phyloP scores from a whole-genome alignment of 92 coral and sea anemone genomes.

The Diadumene lineata region DNA sequence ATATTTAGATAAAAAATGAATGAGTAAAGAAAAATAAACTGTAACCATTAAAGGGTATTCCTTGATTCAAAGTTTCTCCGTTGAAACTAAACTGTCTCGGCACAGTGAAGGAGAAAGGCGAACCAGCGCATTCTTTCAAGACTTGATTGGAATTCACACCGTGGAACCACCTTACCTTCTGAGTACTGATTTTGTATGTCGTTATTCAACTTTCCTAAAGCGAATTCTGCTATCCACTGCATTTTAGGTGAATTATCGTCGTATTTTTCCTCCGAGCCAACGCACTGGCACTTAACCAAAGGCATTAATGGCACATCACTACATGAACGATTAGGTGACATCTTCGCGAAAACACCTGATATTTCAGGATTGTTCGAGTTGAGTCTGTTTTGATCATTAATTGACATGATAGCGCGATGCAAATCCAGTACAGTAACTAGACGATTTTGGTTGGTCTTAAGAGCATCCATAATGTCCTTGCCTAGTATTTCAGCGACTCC shows the following conservation, averaged over 20 bases:
- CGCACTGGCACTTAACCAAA: conserved; percentile 70
- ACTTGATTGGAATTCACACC: no score
- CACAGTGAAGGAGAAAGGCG: no score
- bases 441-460: conserved; percentile 38
- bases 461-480: conserved; percentile 16
- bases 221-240: conserved; percentile 73
- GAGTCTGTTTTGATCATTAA: conserved; percentile 30
- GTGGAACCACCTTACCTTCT: conserved; percentile 64
- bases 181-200: conserved; percentile 64
- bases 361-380: conserved; percentile 38
- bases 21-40: no score
- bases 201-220: conserved; percentile 64
- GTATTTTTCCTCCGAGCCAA: conserved; percentile 49
- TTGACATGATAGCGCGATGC: conserved; percentile 44
- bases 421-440: conserved; percentile 46
- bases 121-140: no score
- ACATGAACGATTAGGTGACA: conserved; percentile 73
- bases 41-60: no score
- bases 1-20: no score
- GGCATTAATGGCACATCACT: conserved; percentile 71
- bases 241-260: conserved; percentile 47
- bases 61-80: no score
- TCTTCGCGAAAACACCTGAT: conserved; percentile 61
- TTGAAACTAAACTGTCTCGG: no score
- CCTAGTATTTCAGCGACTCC: conserved; percentile 40